phyloP scores from a whole-genome alignment of 2,888 invertebrate species.

The Drymonia ruficornis region DNA sequence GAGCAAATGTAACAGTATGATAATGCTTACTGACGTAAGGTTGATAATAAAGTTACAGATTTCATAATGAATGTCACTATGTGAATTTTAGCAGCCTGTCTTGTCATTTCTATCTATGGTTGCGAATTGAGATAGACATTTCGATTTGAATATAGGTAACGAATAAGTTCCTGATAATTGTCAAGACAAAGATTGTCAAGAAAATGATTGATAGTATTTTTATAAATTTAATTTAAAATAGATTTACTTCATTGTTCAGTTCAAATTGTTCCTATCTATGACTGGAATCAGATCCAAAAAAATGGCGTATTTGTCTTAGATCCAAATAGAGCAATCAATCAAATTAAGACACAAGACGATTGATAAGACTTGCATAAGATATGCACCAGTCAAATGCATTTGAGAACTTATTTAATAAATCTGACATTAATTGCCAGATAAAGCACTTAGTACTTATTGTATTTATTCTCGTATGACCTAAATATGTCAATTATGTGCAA shows the following conservation, averaged over 20 bases:
- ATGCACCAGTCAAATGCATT: conserved; percentile 1
- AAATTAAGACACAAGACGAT: not conserved
- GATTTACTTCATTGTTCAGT: not conserved
- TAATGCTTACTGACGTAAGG: not conserved
- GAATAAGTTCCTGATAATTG: too few species aligned
- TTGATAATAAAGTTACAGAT: not conserved
- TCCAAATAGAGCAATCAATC: conserved; percentile 1
- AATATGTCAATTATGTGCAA: not conserved
- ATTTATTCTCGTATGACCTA: not conserved
- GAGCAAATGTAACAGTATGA: conserved; percentile 15
- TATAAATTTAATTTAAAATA: not conserved
- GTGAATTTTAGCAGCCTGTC: not conserved
- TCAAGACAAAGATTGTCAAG: not conserved
- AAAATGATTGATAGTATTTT: not conserved
- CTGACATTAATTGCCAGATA: not conserved
- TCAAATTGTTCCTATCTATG: not conserved
- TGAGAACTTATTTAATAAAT: not conserved
- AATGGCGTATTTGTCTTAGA: not conserved
- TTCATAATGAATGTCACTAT: not conserved
- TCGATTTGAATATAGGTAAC: too few species aligned
- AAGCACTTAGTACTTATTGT: not conserved
- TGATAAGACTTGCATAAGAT: not conserved
- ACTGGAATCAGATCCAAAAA: not conserved
- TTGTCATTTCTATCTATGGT: too few species aligned
- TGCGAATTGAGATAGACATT: too few species aligned